Evolutionary conservation across 2,888 invertebrate genomes (phyloP), one percentile per base, ranked within the genome.

Genomic region (Graphium colonna): DNA sequence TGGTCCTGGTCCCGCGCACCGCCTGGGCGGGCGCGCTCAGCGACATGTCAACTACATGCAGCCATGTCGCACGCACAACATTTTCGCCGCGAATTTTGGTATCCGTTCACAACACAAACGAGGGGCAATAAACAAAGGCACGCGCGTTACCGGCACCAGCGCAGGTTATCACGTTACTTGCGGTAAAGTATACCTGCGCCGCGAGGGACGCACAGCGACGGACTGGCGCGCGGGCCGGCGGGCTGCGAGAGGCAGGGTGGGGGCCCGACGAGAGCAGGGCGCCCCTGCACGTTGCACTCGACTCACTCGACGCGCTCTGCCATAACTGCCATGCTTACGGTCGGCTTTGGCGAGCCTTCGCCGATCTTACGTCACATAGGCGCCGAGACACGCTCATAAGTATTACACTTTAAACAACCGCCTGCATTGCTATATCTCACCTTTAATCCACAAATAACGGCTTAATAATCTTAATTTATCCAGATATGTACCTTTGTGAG

Each of bases 1-100:
- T 95, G 87, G 95, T 95, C 70, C 95, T 82, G 63, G 82, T 81
- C 67, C 85, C 86, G 85, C 88, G 88, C 86, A 83, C 86, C 85
- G 83, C 84, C 80, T 79, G 84, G 72, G 82, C 81, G 80, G 86
- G 84, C 81, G 87, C 86, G 85, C 80, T 83, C 79, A 87, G 75
- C 77, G 89, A 87, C 90, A 88, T 89, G 83, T 88, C 89, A 88
- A 85, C 88, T 88, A 77, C 82, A 80, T 72, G 71, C 68, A 71
- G 74, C 82, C 89, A 89, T 89, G 67, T 76, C 77, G 75, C 64
- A 71, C 69, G 63, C 67, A 67, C 67, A 58, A 72, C 79, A 82
- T 81, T 71, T 69, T 77, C 73, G 71, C 66, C 71, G 75, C 67
- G 60, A 55, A 68, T 74, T 73, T 55, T 68, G 72, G 75, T 75